phyloP scores from a whole-genome alignment of 2,888 invertebrate species.

The Sclerodermus sp. region DNA sequence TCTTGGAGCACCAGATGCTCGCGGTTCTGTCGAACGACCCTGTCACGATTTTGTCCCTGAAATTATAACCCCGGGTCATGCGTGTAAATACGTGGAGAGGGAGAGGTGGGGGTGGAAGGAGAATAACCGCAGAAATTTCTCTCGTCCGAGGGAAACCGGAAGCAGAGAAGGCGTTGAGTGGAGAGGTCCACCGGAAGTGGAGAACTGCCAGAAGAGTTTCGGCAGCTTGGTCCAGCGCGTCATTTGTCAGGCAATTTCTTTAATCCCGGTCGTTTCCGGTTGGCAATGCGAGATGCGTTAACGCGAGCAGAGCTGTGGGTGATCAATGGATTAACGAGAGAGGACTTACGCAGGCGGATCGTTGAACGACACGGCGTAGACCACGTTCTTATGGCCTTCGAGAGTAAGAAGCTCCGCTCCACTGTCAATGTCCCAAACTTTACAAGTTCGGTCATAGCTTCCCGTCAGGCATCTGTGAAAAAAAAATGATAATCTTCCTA shows the following conservation, averaged over 20 bases:
- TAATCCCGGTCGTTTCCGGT: neutral
- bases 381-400: slow-evolving; percentile 78
- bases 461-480: slow-evolving; percentile 72
- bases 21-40: slow-evolving; percentile 82
- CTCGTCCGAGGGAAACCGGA: too few relatives aligned
- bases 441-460: slow-evolving; percentile 83
- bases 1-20: slow-evolving; percentile 71
- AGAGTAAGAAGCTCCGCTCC: slow-evolving; percentile 71
- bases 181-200: neutral
- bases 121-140: too few relatives aligned
- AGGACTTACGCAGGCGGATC: slow-evolving; percentile 70
- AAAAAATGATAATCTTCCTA: slow-evolving; percentile 5
- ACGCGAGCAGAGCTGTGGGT: neutral
- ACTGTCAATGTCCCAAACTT: slow-evolving; percentile 74
- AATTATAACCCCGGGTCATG: neutral
- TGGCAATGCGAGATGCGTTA: neutral
- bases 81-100: too few relatives aligned
- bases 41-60: slow-evolving; percentile 72
- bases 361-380: slow-evolving; percentile 78
- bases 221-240: neutral
- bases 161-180: neutral
- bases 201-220: neutral
- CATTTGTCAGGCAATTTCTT: neutral
- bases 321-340: slow-evolving; percentile 18
- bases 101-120: too few relatives aligned